A percentile compares a stretch with the other conserved stretches of the same genome.
Evolutionary conservation across 2,113 vertebrate species (phyloP).

Genomic region (Corythornis madagascariensis): DNA sequence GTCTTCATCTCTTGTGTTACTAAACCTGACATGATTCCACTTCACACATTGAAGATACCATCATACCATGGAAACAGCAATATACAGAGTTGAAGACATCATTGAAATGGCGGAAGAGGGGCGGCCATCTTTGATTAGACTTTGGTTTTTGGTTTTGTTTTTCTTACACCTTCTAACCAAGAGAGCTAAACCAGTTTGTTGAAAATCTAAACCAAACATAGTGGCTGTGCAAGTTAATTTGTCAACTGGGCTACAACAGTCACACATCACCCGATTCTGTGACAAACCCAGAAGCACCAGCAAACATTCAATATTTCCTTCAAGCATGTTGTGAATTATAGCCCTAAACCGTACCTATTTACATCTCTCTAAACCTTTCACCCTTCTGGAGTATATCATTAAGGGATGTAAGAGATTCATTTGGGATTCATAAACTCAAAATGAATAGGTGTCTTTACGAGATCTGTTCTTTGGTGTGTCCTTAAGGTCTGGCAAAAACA

Average conservation of each 20-base stretch:
- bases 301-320: background rate
- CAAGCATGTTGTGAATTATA: background rate
- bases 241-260: background rate
- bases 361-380: background rate
- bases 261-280: background rate
- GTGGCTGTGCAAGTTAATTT: background rate
- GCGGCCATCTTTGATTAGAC: background rate
- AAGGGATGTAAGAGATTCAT: background rate
- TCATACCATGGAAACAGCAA: fast-evolving
- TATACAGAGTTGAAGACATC: background rate
- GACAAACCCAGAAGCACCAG: background rate
- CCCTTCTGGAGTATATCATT: background rate
- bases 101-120: background rate
- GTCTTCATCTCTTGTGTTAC: background rate
- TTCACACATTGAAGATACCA: background rate
- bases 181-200: background rate
- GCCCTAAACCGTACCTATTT: background rate
- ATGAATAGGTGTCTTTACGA: background rate
- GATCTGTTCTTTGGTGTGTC: background rate
- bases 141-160: background rate
- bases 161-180: background rate
- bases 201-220: background rate
- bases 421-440: background rate
- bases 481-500: background rate
- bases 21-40: background rate